Evolutionary conservation across 2,113 vertebrate genomes (phyloP).

Genomic region (Prunella himalayana): DNA sequence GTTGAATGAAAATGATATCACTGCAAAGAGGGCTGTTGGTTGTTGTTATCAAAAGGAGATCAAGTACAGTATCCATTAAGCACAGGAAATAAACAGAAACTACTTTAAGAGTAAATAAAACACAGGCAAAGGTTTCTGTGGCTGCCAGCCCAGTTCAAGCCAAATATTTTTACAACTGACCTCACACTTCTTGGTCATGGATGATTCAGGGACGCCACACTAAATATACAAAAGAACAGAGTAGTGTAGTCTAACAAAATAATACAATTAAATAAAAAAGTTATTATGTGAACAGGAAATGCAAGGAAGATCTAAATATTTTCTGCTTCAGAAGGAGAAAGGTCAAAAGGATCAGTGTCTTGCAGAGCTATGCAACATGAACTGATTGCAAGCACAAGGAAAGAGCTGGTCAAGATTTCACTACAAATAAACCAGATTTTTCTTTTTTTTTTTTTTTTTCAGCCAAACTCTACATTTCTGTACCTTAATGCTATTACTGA

Average conservation of each 20-base stretch:
- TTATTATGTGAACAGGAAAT: background rate
- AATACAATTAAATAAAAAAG: background rate
- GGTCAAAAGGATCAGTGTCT: background rate
- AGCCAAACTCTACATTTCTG: background rate
- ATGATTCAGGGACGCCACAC: background rate
- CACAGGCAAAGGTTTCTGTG: background rate
- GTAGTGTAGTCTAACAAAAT: background rate
- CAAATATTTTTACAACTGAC: conserved; percentile 18
- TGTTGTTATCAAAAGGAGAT: background rate
- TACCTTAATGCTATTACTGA: background rate
- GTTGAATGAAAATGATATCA: background rate
- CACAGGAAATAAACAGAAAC: background rate
- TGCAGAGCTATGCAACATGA: background rate
- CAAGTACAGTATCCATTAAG: background rate
- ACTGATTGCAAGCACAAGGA: background rate
- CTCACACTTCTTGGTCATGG: background rate
- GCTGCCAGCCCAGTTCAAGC: background rate
- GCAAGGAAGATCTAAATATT: background rate
- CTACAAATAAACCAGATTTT: background rate
- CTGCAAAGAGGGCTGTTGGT: background rate
- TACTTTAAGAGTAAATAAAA: conserved; percentile 3
- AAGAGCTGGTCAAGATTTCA: background rate
- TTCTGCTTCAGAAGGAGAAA: background rate
- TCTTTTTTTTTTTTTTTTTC: background rate
- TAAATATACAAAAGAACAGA: background rate